These are phyloP conservation scores for Aplysina aerophoba DNA, from an alignment of 37 sponge, comb jelly and placozoan species.

Conservation along the genomic window DNA sequence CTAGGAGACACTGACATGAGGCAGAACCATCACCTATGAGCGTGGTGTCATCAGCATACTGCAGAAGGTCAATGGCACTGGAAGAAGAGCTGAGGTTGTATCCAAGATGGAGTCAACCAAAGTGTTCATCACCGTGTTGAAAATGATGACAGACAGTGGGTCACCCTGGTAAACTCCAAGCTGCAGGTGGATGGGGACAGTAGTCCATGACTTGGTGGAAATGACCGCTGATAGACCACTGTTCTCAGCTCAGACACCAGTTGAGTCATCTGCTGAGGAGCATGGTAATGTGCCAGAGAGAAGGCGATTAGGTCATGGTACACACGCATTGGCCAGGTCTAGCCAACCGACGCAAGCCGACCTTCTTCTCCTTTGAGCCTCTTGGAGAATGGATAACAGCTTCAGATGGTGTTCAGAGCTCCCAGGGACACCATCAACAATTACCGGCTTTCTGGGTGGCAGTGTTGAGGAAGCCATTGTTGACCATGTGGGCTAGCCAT, in stretches of 20 bases:
- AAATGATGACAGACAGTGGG: constrained; percentile 14
- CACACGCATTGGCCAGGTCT: constrained; percentile 15
- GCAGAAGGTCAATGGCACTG: neutral
- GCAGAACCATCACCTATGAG: constrained; percentile 6
- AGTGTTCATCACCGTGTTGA: constrained; percentile 35
- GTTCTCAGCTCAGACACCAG: neutral
- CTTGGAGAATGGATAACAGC: neutral
- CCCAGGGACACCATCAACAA: neutral
- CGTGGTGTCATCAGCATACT: constrained; percentile 39
- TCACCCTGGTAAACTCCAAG: constrained; percentile 28
- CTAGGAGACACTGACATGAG: neutral
- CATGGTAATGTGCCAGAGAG: constrained; percentile 1
- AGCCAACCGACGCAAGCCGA: constrained; percentile 10
- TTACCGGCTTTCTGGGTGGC: too few relatives aligned
- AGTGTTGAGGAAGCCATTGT: too few relatives aligned
- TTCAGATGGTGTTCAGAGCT: constrained; percentile 14
- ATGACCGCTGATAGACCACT: neutral
- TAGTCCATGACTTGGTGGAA: neutral
- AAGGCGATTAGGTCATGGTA: neutral
- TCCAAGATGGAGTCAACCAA: constrained; percentile 18
- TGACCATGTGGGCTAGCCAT: too few relatives aligned
- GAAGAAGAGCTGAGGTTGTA: neutral
- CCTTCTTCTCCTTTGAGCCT: neutral
- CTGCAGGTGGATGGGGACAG: neutral
- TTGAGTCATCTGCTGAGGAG: neutral